Evolutionary conservation across 1,140 invertebrate genomes (phyloP), one percentile per base, ranked within the genome.

Genomic region (Ericerus pela): DNA sequence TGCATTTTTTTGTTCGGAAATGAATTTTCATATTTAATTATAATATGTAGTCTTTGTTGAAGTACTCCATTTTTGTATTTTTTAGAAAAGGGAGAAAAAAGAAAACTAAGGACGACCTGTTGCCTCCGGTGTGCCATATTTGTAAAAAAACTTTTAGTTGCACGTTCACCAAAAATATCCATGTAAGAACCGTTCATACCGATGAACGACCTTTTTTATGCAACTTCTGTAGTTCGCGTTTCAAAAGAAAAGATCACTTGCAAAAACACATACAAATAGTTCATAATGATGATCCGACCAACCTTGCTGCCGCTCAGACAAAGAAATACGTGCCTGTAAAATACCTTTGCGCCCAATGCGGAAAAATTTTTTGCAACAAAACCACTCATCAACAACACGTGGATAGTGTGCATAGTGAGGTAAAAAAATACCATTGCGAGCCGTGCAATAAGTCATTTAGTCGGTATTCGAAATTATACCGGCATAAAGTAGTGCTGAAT

Each of bases 141-240:
- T 76, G 74, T 58, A 68, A 69, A 2, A 76, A 75, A 62, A 69
- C 69, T n/a, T 76, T 75, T 27, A 38, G 18, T 3, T 24, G 12
- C 5, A 18, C 29, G 12, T 16, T 8, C n/a, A 41, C 37, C n/a
- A 38, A 57, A 20, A 28, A 12, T 6, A 37, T 55, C 41, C 60
- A 59, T 22, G 43, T 60, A 30, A 55, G 52, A 53, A 43, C 59
- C 20, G 47, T 58, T 14, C 77, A 79, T 64, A 70, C 70, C 2
- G 73, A 71, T 0, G 68, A 72, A 18, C 66, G 72, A 30, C 76
- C 78, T 1, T 78, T 72, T 63, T 59, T 67, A 1, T 82, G 79
- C 64, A 47, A 64, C 0, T 61, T 72, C 8, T 82, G 80, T 65
- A 67, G 68, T 12, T 64, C 3, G 68, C 63, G 58, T 62, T 71